Percentiles rank a stretch among this genome's conserved stretches.
Evolutionary conservation across 2,888 invertebrate species (phyloP).

Genomic region (Entomobrya proxima): DNA sequence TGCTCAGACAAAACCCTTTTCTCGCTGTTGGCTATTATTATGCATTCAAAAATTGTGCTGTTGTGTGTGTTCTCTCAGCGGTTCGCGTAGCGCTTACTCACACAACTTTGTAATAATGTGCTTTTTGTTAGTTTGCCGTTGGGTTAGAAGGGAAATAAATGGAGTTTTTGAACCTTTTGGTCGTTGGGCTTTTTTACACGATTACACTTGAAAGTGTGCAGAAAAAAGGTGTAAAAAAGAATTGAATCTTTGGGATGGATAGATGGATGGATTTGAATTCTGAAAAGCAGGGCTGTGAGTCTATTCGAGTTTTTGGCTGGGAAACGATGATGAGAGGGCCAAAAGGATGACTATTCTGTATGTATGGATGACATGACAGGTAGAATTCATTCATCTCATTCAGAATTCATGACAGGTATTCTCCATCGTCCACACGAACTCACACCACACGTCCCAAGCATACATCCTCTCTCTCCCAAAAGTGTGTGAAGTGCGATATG

Average conservation of each 20-base stretch:
- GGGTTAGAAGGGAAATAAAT: slow-evolving; percentile 14
- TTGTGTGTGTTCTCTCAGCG: slow-evolving; percentile 31
- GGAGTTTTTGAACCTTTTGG: slow-evolving; percentile 40
- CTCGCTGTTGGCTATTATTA: slow-evolving; percentile 25
- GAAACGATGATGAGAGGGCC: background rate
- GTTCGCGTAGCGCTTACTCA: background rate
- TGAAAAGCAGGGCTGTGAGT: background rate
- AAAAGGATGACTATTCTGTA: slow-evolving; percentile 5
- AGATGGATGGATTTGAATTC: slow-evolving; percentile 31
- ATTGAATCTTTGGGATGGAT: background rate
- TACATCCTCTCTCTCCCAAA: background rate
- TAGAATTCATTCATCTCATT: slow-evolving; percentile 51
- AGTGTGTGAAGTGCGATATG: slow-evolving; percentile 17
- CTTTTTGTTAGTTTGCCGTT: background rate
- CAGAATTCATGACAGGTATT: slow-evolving; percentile 61
- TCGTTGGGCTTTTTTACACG: slow-evolving; percentile 30
- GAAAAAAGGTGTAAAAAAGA: slow-evolving; percentile 45
- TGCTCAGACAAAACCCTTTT: slow-evolving; percentile 1
- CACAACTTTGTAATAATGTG: background rate
- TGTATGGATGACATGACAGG: slow-evolving; percentile 43
- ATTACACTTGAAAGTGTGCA: slow-evolving; percentile 38
- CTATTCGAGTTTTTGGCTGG: background rate
- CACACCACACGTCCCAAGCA: slow-evolving; percentile 27
- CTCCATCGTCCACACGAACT: slow-evolving; percentile 45
- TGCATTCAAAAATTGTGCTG: background rate